Conservation (phyloP, 92 coral and sea anemone species). For the Blastomussa wellsi region DNA sequence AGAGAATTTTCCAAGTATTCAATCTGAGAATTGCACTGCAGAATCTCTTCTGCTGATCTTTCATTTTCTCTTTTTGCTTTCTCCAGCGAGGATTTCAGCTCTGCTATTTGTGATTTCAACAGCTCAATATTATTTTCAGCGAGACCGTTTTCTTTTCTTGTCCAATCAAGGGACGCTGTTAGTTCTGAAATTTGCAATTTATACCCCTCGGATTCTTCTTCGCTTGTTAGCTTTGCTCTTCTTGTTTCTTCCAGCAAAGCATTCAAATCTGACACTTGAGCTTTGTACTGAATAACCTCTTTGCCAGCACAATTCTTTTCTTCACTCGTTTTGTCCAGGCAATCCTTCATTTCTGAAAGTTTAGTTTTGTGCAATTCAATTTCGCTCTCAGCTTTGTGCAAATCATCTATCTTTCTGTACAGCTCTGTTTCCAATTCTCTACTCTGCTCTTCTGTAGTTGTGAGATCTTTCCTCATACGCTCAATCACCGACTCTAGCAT, state of each 20-base stretch:
- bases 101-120: conserved; percentile 3
- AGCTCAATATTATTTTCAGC: conserved; percentile 33
- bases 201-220: conserved; percentile 15
- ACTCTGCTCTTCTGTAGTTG: neutral
- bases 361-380: conserved; percentile 44
- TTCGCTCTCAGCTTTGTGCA: conserved; percentile 13
- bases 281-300: neutral
- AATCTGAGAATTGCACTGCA: conserved; percentile 31
- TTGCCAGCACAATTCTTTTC: conserved; percentile 16
- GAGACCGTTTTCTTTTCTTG: conserved; percentile 35
- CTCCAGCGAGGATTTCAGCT: conserved; percentile 10
- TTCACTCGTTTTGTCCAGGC: conserved; percentile 12
- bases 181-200: conserved; percentile 32
- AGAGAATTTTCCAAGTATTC: conserved; percentile 33
- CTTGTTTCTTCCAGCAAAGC: conserved; percentile 15
- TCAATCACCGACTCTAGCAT: conserved; percentile 19
- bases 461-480: conserved; percentile 18
- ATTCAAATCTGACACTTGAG: conserved; percentile 6
- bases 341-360: conserved; percentile 23
- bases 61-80: conserved; percentile 2
- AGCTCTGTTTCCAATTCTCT: neutral
- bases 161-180: conserved; percentile 23
- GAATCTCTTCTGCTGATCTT: conserved; percentile 12
- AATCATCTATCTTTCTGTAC: conserved; percentile 14
- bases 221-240: neutral